These are phyloP conservation scores for Alentia gelatinosa DNA, from an alignment of 2,888 invertebrate species.

Conservation along the genomic window DNA sequence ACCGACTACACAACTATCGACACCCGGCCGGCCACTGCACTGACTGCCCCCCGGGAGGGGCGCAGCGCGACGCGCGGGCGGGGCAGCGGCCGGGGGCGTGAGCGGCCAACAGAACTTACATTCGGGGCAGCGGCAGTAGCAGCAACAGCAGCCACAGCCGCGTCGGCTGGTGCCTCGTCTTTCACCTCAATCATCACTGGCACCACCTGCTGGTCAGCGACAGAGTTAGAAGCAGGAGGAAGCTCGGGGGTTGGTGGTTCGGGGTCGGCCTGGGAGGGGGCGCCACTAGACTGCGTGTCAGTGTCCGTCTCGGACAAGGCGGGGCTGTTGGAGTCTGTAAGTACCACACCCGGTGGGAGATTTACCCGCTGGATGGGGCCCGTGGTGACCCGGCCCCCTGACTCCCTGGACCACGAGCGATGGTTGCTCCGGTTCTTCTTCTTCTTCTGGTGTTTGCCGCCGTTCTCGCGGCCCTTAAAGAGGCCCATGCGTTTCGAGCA, in stretches of 20 bases:
- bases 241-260: conserved; percentile 21
- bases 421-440: neutral
- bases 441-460: conserved; percentile 21
- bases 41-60: neutral
- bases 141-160: neutral
- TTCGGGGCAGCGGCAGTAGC: neutral
- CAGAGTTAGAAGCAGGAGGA: conserved; percentile 48
- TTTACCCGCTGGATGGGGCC: conserved; percentile 57
- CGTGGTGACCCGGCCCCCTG: conserved; percentile 55
- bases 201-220: neutral
- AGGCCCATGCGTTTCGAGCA: conserved; percentile 78
- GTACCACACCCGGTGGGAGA: neutral
- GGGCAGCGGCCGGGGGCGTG: neutral
- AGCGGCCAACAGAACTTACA: neutral
- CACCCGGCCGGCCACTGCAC: neutral
- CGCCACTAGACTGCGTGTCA: conserved; percentile 49
- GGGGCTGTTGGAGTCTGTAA: neutral
- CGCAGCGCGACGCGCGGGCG: neutral
- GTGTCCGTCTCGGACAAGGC: conserved; percentile 13
- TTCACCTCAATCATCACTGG: conserved; percentile 19
- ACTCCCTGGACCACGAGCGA: conserved; percentile 53
- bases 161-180: neutral
- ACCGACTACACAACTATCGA: neutral
- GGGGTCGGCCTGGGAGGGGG: conserved; percentile 41
- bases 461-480: conserved; percentile 53